Base-by-base conservation (phyloP, 2,888 invertebrate species). In the Atrina japonica region DNA sequence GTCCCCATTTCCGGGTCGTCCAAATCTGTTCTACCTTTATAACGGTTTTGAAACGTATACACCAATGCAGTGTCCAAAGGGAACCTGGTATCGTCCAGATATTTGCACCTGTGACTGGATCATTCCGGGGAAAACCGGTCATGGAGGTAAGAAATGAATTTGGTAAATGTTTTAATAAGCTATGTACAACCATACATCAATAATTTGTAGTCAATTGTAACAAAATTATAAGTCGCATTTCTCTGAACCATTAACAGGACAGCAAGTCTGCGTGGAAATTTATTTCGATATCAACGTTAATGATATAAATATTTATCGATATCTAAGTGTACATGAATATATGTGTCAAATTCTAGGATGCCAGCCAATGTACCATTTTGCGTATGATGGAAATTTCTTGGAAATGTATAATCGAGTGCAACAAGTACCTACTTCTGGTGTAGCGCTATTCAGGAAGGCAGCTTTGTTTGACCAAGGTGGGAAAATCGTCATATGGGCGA, bases 21-120 rank as follows among this genome's bases (percentile, higher is more conserved):
- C 81, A 2, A 71, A 73, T 29, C 50, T 75, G 56, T 83, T 79
- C 49, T 81, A 77, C 66, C 59, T 80, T 18, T 78, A 73, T 65
- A 77, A 81, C 63, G 80, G 78, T 1, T 56, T 43, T 45, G 76
- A 78, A 9, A 73, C 67, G 18, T 70, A 74, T 1, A 75, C 77
- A 16, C 68, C 73, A 0, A 83, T 80, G 81, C 65, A 61, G 45
- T 83, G 83, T 47, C 80, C 83, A n/a, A 30, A 53, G 23, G 83
- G 83, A 30, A 70, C 81, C 9, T 78, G 77, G 77, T 83, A 79
- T 50, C 78, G 77, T 25, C 79, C 78, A 2, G 71, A 73, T 21
- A 64, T 78, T n/a, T 83, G 83, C 66, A 61, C 75, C 0, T 83
- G 81, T 65, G 79, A 81, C 56, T 83, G 83, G 83, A 68, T 81